Evolutionary conservation across 2,888 invertebrate genomes (phyloP), one percentile per base, ranked within the genome.

Genomic region (Zhuqinia jingwanae): DNA sequence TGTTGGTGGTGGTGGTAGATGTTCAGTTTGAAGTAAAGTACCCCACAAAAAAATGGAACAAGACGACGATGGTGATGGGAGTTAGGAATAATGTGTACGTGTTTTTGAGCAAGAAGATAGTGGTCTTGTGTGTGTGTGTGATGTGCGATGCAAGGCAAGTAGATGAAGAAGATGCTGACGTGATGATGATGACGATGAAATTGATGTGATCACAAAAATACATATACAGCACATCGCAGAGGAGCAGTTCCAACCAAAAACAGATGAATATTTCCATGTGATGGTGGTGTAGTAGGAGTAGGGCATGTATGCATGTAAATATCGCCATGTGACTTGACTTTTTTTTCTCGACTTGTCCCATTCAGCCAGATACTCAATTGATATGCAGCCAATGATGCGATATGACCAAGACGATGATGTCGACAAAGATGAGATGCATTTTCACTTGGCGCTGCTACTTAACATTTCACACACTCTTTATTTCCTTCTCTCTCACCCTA

Each of bases 311-410:
- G 22, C 36, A 47, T 73, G n/a, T 50, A 15, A 15, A 47, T 17
- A 13, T 25, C 22, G 36, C 36, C 36, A 36, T 25, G 30, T 56
- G 65, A 68, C 56, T 76, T n/a, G n/a, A n/a, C n/a, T n/a, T n/a
- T n/a, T 68, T 53, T 75, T 63, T 68, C 56, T 77, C 65, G 22
- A 53, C 56, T 75, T 53, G 56, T 36, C 36, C 5, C 8, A 36
- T 3, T 3, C 36, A 36, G 36, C 3, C 5, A 36, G 36, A 75
- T 56, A 75, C 53, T 73, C 76, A 81, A 86, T 86, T 86, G 86
- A 81, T 86, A 86, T 86, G 86, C 86, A 86, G 56, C 86, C 86
- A 45, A 86, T 86, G 86, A 68, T 42, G 58, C 56, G 56, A 76
- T 76, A 58, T 58, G 56, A 73, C 73, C 50, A 73, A 13, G 78